phyloP scores from a whole-genome alignment of 2,113 vertebrate genomes.

The Diphyllodes magnificus region DNA sequence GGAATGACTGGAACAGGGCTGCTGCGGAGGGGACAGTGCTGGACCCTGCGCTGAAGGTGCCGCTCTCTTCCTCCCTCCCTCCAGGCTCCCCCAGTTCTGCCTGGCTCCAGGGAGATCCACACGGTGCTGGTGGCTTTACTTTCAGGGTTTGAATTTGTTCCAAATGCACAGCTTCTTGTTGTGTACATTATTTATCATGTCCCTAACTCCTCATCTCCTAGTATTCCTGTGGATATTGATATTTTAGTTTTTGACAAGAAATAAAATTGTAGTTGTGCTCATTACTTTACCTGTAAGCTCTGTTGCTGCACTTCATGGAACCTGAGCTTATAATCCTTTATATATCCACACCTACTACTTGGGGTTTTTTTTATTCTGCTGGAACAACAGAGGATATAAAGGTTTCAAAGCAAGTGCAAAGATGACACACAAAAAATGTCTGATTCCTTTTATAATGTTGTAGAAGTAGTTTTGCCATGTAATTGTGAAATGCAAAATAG shows the following conservation, averaged over 20 bases:
- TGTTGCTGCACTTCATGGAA: not conserved
- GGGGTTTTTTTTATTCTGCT: not conserved
- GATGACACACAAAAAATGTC: not conserved
- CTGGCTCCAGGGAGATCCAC: not conserved
- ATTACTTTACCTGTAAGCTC: not conserved
- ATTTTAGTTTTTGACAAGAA: not conserved
- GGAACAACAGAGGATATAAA: not conserved
- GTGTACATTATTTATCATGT: fast-evolving
- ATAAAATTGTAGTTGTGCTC: not conserved
- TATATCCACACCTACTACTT: not conserved
- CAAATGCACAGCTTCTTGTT: not conserved
- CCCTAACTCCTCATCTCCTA: not conserved
- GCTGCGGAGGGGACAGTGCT: not conserved
- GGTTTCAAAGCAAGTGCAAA: not conserved
- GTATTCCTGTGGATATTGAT: not conserved
- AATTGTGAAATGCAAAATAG: not conserved
- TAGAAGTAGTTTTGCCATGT: not conserved
- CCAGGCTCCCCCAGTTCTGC: not conserved
- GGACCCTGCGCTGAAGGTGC: not conserved
- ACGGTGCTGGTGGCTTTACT: not conserved
- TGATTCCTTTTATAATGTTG: not conserved
- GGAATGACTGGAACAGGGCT: not conserved
- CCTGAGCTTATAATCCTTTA: not conserved
- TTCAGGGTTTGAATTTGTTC: not conserved
- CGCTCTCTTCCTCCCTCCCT: not conserved